Evolutionary conservation across 1,140 invertebrate genomes (phyloP).

Genomic region (Caenorhabditis tropicalis): DNA sequence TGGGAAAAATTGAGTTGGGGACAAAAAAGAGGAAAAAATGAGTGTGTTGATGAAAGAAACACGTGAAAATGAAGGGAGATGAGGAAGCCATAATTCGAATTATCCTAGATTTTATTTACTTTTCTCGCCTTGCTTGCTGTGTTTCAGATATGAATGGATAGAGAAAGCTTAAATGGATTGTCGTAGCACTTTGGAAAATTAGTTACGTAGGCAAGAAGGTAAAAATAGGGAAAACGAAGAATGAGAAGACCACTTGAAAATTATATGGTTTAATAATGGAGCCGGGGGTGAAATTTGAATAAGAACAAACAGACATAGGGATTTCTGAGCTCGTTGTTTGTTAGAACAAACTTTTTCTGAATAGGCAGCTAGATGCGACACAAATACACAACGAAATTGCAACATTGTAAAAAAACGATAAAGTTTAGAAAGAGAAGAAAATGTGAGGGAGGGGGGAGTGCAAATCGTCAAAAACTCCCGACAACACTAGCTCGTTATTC

Average conservation of each 20-base stretch:
- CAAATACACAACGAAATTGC: constrained; percentile 22
- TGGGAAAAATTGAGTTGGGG: neutral
- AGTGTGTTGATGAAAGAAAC: neutral
- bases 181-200: neutral
- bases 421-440: constrained; percentile 25
- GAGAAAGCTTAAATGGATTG: neutral
- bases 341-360: constrained; percentile 26
- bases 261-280: constrained; percentile 25
- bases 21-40: neutral
- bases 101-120: constrained; percentile 31
- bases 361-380: neutral
- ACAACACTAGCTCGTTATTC: constrained; percentile 37
- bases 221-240: neutral
- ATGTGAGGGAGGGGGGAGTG: neutral
- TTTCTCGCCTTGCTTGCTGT: neutral
- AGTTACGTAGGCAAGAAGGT: neutral
- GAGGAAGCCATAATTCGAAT: constrained; percentile 37
- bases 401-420: constrained; percentile 45
- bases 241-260: constrained; percentile 8
- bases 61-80: neutral
- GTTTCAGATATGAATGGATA: neutral
- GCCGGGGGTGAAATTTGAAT: constrained; percentile 22
- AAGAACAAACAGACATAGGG: constrained; percentile 21
- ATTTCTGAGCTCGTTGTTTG: neutral
- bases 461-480: constrained; percentile 42